Percentiles rank a stretch among this genome's conserved stretches.
phyloP scores from a whole-genome alignment of 2,113 vertebrate genomes.

The Paradisaea rubra region DNA sequence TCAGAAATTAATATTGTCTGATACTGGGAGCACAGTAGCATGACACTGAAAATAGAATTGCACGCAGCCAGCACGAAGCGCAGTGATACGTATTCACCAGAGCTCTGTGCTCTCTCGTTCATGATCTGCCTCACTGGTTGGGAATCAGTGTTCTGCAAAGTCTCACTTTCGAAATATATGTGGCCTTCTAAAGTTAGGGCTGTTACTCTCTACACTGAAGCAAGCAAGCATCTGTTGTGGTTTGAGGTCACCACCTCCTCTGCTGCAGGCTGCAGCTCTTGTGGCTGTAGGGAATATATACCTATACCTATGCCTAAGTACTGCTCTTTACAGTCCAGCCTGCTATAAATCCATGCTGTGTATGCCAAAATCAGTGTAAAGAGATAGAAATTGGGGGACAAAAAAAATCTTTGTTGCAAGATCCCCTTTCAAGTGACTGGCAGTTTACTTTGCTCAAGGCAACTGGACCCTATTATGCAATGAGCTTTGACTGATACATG shows the following conservation, averaged over 20 bases:
- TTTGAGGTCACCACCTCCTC: neutral
- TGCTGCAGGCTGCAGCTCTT: neutral
- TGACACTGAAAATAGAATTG: neutral
- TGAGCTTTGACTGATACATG: neutral
- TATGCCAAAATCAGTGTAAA: neutral
- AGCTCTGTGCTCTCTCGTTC: neutral
- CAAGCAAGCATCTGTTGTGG: neutral
- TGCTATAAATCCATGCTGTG: neutral
- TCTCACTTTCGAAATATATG: neutral
- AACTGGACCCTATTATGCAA: neutral
- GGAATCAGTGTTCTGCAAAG: neutral
- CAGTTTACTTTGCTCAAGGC: neutral
- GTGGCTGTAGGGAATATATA: neutral
- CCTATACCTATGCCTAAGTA: neutral
- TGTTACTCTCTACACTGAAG: neutral
- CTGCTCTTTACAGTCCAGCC: neutral
- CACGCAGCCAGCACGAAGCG: neutral
- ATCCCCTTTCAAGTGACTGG: neutral
- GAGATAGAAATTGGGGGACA: neutral
- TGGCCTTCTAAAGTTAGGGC: neutral
- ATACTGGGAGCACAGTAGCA: neutral
- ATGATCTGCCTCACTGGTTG: neutral
- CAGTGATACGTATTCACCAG: neutral
- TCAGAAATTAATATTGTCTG: slow-evolving; percentile 48
- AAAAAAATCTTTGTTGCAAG: neutral